phyloP scores from a whole-genome alignment of 2,113 vertebrate genomes.

The Oreochromis spilurus region DNA sequence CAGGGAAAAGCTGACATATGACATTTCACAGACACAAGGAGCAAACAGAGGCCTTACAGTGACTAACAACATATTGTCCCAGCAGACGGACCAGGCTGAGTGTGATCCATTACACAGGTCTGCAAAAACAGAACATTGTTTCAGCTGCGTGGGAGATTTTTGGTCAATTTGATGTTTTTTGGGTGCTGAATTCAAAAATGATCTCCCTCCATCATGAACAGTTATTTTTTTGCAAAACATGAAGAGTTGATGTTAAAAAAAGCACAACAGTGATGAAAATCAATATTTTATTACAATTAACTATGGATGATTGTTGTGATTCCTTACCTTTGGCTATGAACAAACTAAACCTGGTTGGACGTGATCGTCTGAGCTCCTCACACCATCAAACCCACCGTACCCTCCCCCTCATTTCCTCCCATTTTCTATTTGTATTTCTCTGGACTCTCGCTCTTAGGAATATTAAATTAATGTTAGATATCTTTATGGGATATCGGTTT shows the following conservation, averaged over 20 bases:
- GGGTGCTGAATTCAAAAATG: background rate
- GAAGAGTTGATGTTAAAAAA: background rate
- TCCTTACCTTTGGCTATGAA: background rate
- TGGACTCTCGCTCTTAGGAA: fast-evolving
- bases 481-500: background rate
- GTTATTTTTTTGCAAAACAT: background rate
- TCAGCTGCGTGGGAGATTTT: background rate
- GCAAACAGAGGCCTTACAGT: fast-evolving
- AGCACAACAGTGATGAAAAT: background rate
- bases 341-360: background rate
- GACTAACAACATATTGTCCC: background rate
- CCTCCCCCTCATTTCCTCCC: background rate
- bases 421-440: background rate
- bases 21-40: background rate
- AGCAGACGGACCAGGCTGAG: background rate
- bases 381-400: background rate
- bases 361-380: background rate
- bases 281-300: background rate
- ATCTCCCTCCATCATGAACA: background rate
- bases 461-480: background rate
- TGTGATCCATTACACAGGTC: background rate
- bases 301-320: fast-evolving
- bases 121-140: background rate
- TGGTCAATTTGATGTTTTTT: background rate
- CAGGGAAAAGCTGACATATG: background rate